Evolutionary conservation across 2,888 invertebrate genomes (phyloP), one percentile per base, ranked within the genome.

Genomic region (Acronicta aceris): DNA sequence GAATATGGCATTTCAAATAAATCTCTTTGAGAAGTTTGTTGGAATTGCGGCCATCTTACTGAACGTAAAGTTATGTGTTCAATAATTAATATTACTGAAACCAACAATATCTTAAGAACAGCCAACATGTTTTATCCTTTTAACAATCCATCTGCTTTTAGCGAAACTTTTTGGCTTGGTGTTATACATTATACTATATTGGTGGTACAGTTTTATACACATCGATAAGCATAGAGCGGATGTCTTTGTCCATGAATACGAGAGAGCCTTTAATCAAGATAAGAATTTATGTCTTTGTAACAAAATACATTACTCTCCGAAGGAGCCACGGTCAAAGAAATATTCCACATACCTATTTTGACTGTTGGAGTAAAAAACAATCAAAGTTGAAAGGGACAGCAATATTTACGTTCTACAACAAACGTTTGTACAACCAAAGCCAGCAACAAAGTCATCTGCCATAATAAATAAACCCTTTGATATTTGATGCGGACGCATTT

Each of bases 381-480:
- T 71, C 49, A 52, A 66, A 58, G 40, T 59, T 50, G 65, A 53
- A 71, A 58, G 50, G 50, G 21, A 71, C 50, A 59, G 54, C 59
- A 43, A 68, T 42, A 72, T 66, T 38, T 49, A 68, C 55, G 67
- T 53, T 67, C n/a, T 40, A 73, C 56, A 57, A 73, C 73, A 55
- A 72, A 60, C 51, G 36, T 16, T 45, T 53, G 30, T 41, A 74
- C 21, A 21, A 21, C n/a, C 2, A 66, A 55, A 61, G 53, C 67
- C 65, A 69, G 52, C 49, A 67, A 76, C 78, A 79, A 43, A 68
- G 42, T 67, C 60, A 67, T 67, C 69, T 47, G 36, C 56, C 30
- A 49, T 21, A 21, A 2, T 21, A 2, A n/a, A 74, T 76, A 65
- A 70, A 69, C 65, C 74, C 79, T 80, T 82, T 82, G 81, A 82